Evolutionary conservation across 2,797 vertebrate genomes (phyloP).

Genomic region (Centropyge bicolor): DNA sequence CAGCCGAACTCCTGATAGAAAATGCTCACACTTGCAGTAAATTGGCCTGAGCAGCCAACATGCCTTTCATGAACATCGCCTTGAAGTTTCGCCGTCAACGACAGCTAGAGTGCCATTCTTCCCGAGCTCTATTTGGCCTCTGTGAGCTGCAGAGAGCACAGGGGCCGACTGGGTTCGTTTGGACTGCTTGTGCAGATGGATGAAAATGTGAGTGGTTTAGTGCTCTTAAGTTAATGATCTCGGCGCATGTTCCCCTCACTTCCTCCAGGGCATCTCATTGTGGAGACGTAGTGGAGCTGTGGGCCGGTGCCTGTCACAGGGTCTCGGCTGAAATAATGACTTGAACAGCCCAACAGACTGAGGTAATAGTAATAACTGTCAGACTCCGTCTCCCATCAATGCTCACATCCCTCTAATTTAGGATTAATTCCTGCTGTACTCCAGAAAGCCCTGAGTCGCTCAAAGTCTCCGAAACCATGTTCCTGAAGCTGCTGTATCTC

Average conservation of each 20-base stretch:
- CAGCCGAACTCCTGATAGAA: constrained; percentile 13
- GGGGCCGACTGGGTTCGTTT: constrained; percentile 62
- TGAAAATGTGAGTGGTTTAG: constrained; percentile 71
- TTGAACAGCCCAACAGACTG: constrained; percentile 73
- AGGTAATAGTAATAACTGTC: constrained; percentile 78
- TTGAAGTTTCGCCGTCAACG: constrained; percentile 47
- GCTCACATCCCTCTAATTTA: constrained; percentile 77
- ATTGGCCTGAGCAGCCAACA: constrained; percentile 42
- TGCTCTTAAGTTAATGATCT: constrained; percentile 79
- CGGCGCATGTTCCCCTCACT: constrained; percentile 67
- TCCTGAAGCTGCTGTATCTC: constrained; percentile 46
- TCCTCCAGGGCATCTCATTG: constrained; percentile 73
- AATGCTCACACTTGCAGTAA: constrained; percentile 45
- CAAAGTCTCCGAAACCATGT: constrained; percentile 51
- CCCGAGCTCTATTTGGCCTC: constrained; percentile 49
- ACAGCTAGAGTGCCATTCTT: constrained; percentile 25
- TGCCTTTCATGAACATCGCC: constrained; percentile 54
- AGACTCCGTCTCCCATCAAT: constrained; percentile 74
- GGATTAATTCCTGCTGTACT: constrained; percentile 74
- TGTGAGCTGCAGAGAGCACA: constrained; percentile 39
- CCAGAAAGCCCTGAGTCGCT: constrained; percentile 47
- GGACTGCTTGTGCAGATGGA: constrained; percentile 62
- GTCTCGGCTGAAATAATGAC: constrained; percentile 81
- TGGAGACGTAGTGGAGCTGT: constrained; percentile 69
- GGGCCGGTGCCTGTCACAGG: constrained; percentile 74